Evolutionary conservation across 2,888 invertebrate species (phyloP).

Genomic region (Orthosia gothica): DNA sequence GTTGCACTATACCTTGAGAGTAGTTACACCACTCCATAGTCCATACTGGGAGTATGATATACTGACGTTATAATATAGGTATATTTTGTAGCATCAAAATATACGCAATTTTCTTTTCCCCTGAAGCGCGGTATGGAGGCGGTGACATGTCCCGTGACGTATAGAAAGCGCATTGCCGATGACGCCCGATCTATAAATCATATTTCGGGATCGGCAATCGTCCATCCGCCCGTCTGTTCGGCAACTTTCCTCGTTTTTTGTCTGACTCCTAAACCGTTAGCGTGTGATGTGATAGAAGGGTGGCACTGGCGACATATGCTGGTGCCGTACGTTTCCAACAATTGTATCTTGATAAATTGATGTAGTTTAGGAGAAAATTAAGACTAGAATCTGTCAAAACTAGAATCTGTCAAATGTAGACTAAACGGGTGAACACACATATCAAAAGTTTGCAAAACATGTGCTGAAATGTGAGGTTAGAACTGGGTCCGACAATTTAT

Average conservation of each 20-base stretch:
- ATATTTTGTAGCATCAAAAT: constrained; percentile 21
- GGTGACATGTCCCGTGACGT: constrained; percentile 84
- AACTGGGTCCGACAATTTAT: neutral
- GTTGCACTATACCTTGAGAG: too few relatives aligned
- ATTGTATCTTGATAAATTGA: constrained; percentile 78
- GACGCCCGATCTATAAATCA: constrained; percentile 91
- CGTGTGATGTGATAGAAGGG: constrained; percentile 81
- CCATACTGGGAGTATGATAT: too few relatives aligned
- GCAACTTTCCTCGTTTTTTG: constrained; percentile 89
- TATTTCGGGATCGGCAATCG: constrained; percentile 87
- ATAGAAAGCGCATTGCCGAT: constrained; percentile 89
- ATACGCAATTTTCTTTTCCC: constrained; percentile 70
- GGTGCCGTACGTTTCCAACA: constrained; percentile 70
- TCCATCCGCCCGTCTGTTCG: constrained; percentile 82
- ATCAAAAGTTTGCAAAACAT: neutral
- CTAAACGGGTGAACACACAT: neutral
- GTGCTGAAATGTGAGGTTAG: too few relatives aligned
- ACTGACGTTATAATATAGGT: neutral
- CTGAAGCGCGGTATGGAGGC: constrained; percentile 60
- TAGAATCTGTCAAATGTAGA: too few relatives aligned
- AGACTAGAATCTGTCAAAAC: too few relatives aligned
- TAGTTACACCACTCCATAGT: too few relatives aligned
- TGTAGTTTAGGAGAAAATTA: constrained; percentile 25
- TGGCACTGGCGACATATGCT: constrained; percentile 80
- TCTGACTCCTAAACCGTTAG: constrained; percentile 86